A percentile compares a stretch with the other conserved stretches of the same genome.
These are phyloP conservation scores for Poecile atricapillus DNA, from an alignment of 2,113 vertebrate species.

Conservation along the genomic window DNA sequence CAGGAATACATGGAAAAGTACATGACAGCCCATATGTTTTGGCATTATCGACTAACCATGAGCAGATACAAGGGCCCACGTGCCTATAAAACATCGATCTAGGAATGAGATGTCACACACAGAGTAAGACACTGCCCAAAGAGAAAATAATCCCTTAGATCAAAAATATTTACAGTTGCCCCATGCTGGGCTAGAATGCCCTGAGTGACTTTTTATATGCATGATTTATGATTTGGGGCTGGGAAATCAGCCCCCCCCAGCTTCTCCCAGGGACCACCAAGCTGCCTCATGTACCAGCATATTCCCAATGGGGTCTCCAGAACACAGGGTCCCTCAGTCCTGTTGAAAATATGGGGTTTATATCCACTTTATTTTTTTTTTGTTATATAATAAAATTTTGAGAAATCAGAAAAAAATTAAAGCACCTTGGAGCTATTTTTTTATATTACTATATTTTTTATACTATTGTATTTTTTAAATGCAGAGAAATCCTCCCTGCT, in stretches of 20 bases:
- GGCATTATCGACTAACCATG: not conserved
- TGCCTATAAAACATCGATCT: not conserved
- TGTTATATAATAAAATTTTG: not conserved
- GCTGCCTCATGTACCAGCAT: not conserved
- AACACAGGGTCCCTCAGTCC: not conserved
- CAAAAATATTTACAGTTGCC: not conserved
- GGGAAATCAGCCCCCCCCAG: not conserved
- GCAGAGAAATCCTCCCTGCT: not conserved
- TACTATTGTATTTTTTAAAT: not conserved
- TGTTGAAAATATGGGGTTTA: not conserved
- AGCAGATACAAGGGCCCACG: not conserved
- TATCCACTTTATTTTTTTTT: not conserved
- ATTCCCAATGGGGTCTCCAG: not conserved
- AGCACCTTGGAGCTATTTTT: not conserved
- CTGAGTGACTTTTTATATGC: not conserved
- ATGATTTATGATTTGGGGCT: not conserved
- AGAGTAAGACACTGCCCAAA: not conserved
- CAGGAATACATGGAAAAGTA: not conserved
- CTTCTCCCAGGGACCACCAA: not conserved
- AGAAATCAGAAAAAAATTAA: not conserved
- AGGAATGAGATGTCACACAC: not conserved
- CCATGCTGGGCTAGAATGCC: not conserved
- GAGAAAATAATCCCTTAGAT: not conserved
- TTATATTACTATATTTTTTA: too few relatives aligned
- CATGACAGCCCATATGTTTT: not conserved